These are phyloP conservation scores for Sceloporus tristichus DNA, from an alignment of 2,113 vertebrate species.

Conservation along the genomic window DNA sequence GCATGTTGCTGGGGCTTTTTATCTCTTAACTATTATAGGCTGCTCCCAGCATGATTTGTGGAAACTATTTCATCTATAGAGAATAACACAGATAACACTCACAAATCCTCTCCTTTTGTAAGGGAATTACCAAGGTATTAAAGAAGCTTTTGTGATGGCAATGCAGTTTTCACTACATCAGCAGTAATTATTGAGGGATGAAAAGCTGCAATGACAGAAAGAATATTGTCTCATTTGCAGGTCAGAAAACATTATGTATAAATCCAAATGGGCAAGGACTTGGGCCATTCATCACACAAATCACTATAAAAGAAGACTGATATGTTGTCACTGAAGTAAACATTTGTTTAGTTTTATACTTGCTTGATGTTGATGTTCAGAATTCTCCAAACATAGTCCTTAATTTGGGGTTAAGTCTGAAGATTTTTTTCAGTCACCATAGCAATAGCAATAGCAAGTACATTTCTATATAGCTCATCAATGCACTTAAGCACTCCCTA, in stretches of 20 bases:
- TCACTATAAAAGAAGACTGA: not conserved
- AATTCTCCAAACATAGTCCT: not conserved
- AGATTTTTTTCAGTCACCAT: not conserved
- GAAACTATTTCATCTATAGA: not conserved
- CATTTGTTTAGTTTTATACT: not conserved
- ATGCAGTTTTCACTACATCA: not conserved
- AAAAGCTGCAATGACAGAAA: not conserved
- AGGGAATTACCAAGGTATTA: not conserved
- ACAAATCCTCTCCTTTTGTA: not conserved
- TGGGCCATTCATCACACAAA: not conserved
- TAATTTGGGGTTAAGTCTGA: not conserved
- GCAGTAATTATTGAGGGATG: not conserved
- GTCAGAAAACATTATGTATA: not conserved
- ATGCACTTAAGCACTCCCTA: too few relatives aligned
- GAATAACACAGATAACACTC: not conserved
- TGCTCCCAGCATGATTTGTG: not conserved
- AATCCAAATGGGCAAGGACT: not conserved
- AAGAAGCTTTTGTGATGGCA: not conserved
- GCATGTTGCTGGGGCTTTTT: not conserved
- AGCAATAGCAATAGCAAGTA: too few relatives aligned
- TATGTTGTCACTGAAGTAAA: not conserved
- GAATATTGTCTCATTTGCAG: not conserved
- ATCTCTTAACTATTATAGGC: not conserved
- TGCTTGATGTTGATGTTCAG: not conserved
- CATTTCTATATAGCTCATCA: too few relatives aligned